These are phyloP conservation scores for Stratiolaelaps scimitus DNA, from an alignment of 1,140 invertebrate genomes.

Conservation along the genomic window DNA sequence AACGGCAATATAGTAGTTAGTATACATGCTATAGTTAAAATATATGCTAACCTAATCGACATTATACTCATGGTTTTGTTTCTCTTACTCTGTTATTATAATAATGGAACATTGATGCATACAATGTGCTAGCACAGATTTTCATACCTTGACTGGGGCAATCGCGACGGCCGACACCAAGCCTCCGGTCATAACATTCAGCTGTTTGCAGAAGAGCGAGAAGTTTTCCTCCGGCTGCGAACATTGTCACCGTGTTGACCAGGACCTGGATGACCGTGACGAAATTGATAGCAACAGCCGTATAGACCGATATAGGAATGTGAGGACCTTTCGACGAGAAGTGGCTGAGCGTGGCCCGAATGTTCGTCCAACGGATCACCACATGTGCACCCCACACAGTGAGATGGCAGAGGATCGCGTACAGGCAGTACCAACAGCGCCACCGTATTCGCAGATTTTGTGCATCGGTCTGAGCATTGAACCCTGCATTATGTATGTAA, in stretches of 20 bases:
- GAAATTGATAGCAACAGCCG: neutral
- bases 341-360: neutral
- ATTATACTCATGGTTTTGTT: no score
- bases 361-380: neutral
- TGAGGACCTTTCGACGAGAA: neutral
- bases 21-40: no score
- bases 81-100: no score
- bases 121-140: neutral
- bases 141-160: constrained; percentile 3
- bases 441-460: neutral
- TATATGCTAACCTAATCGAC: no score
- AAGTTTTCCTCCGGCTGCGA: neutral
- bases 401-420: neutral
- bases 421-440: neutral
- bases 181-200: constrained; percentile 1
- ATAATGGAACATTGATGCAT: no score
- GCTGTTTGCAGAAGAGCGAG: neutral
- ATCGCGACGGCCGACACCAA: neutral
- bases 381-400: neutral
- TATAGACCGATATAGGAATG: constrained; percentile 20
- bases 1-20: no score
- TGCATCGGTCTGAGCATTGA: neutral
- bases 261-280: neutral
- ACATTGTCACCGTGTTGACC: neutral
- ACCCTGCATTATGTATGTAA: neutral